Percentiles rank a stretch among this genome's conserved stretches.
Conservation (phyloP, 2,797 vertebrate genomes). For the Eleutherodactylus coqui region DNA sequence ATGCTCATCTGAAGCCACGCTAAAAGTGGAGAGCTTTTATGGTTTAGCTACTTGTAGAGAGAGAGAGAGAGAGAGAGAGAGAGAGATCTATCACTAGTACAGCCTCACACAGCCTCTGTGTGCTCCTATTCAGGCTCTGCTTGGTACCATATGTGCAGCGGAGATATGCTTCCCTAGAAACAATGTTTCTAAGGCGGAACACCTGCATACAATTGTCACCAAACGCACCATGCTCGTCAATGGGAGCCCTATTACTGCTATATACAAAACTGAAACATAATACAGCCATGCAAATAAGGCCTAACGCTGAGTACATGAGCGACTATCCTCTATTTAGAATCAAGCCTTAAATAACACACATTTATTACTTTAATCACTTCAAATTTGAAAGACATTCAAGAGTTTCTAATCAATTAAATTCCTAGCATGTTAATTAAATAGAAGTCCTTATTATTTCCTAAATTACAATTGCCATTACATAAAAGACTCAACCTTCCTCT, state of each 20-base stretch:
- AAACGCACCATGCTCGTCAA: background rate
- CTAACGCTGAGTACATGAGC: background rate
- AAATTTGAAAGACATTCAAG: constrained; percentile 19
- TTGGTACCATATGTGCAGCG: too few relatives aligned
- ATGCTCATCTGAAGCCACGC: too few relatives aligned
- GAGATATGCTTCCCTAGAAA: too few relatives aligned
- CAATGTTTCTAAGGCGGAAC: too few relatives aligned
- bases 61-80: too few relatives aligned
- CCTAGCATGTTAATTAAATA: constrained; percentile 44
- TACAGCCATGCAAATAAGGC: background rate
- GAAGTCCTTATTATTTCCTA: constrained; percentile 37
- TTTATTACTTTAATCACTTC: constrained; percentile 30
- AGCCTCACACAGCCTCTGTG: too few relatives aligned
- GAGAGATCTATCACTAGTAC: too few relatives aligned
- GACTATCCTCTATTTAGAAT: background rate
- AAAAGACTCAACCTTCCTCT: constrained; percentile 39
- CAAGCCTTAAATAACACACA: constrained; percentile 26
- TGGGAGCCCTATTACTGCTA: background rate
- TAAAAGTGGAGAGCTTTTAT: too few relatives aligned
- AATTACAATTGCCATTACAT: constrained; percentile 46
- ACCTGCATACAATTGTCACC: background rate
- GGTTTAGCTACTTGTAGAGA: too few relatives aligned
- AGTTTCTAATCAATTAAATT: constrained; percentile 52
- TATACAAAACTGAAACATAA: background rate
- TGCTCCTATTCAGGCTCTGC: too few relatives aligned